phyloP scores from a whole-genome alignment of 2,113 vertebrate species.

The Trematocara unimaculatum region DNA sequence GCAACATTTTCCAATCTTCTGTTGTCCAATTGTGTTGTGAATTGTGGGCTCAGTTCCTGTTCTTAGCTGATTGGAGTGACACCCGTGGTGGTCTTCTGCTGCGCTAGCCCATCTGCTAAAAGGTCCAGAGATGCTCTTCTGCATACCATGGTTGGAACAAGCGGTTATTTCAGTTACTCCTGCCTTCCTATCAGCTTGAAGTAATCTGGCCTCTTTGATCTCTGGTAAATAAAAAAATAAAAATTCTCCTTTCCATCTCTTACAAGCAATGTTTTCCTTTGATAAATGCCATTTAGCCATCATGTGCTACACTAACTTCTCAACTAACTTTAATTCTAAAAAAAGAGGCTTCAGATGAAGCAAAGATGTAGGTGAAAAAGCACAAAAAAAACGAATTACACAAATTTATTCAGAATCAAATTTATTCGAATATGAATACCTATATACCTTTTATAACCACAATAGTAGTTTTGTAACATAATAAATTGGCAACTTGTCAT shows the following conservation, averaged over 20 bases:
- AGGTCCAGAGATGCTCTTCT: accelerated
- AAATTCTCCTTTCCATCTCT: background rate
- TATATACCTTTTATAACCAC: slow-evolving; percentile 17
- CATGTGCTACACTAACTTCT: background rate
- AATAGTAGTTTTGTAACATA: background rate
- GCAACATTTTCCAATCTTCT: background rate
- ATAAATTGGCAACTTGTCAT: background rate
- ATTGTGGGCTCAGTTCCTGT: background rate
- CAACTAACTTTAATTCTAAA: background rate
- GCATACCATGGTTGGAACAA: background rate
- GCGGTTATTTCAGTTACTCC: background rate
- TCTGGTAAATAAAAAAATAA: background rate
- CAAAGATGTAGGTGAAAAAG: background rate
- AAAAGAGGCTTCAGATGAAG: background rate
- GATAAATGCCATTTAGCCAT: background rate
- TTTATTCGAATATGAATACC: slow-evolving; percentile 46
- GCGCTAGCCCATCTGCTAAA: accelerated
- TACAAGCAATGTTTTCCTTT: background rate
- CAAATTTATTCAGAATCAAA: slow-evolving; percentile 14
- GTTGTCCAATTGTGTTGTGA: background rate
- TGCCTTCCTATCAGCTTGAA: background rate
- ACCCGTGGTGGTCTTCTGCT: background rate
- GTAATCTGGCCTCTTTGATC: background rate
- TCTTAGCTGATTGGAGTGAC: background rate
- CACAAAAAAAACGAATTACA: accelerated